phyloP scores from a whole-genome alignment of 2,113 vertebrate species.

The Oryzias javanicus region DNA sequence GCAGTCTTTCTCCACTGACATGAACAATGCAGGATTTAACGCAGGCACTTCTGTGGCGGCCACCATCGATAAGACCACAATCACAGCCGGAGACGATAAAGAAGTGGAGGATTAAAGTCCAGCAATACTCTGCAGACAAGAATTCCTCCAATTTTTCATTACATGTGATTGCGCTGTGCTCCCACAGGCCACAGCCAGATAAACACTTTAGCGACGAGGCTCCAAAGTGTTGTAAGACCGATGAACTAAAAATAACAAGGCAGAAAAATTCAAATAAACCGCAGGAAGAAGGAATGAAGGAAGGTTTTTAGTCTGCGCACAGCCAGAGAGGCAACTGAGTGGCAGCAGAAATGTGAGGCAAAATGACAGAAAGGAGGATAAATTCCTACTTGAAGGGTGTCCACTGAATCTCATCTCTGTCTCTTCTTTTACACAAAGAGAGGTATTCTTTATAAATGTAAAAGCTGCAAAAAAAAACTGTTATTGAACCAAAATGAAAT shows the following conservation, averaged over 20 bases:
- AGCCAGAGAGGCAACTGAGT: conserved; percentile 6
- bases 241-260: background rate
- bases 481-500: conserved; percentile 26
- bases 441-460: conserved; percentile 44
- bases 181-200: conserved; percentile 1
- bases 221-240: background rate
- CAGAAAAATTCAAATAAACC: background rate
- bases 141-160: conserved; percentile 17
- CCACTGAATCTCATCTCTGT: conserved; percentile 20
- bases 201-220: conserved; percentile 1
- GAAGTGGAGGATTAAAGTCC: conserved; percentile 16
- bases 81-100: conserved; percentile 5
- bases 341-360: conserved; percentile 10
- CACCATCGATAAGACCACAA: conserved; percentile 22
- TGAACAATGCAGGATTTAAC: conserved; percentile 20
- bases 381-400: conserved; percentile 5
- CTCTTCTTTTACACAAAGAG: conserved; percentile 15
- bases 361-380: conserved; percentile 12
- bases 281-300: background rate
- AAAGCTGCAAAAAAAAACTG: conserved; percentile 37
- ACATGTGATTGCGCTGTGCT: conserved; percentile 4
- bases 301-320: conserved; percentile 1
- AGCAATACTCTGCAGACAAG: conserved; percentile 5
- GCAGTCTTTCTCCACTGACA: conserved; percentile 11
- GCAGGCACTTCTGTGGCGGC: conserved; percentile 12